These are phyloP conservation scores for Toxostoma redivivum DNA, from an alignment of 2,113 vertebrate genomes.

Conservation along the genomic window DNA sequence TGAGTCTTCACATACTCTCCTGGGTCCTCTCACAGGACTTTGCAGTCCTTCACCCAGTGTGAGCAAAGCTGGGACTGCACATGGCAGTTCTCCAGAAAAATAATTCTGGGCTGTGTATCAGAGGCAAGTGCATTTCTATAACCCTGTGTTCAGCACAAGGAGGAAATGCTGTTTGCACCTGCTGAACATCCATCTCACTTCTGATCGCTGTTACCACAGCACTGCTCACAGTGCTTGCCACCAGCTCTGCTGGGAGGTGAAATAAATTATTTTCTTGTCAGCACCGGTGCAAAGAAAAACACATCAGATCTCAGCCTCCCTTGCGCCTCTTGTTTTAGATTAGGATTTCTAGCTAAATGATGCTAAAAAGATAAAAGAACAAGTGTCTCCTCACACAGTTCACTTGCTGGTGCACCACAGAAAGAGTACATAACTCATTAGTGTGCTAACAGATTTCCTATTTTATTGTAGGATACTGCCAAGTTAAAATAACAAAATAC, in stretches of 20 bases:
- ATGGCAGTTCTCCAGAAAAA: neutral
- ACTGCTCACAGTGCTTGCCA: neutral
- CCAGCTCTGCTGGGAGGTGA: neutral
- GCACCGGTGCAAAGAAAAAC: neutral
- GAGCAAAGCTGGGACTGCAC: neutral
- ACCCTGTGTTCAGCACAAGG: neutral
- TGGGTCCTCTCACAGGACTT: neutral
- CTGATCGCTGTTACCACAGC: neutral
- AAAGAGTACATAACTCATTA: neutral
- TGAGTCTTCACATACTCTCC: neutral
- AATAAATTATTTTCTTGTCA: neutral
- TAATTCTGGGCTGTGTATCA: fast-evolving
- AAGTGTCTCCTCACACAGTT: neutral
- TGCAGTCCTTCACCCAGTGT: neutral
- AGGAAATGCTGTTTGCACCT: neutral
- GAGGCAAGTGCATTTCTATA: neutral
- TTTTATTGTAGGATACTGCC: neutral
- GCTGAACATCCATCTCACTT: neutral
- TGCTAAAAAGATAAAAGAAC: neutral
- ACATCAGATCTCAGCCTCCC: neutral
- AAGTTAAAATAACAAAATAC: neutral
- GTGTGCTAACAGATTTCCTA: neutral
- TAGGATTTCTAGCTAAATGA: neutral
- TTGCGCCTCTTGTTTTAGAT: neutral
- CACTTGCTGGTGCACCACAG: neutral